Percentiles rank a stretch among this genome's conserved stretches.
Conservation (phyloP, 2,888 invertebrate species). For the Hipparchia semele region DNA sequence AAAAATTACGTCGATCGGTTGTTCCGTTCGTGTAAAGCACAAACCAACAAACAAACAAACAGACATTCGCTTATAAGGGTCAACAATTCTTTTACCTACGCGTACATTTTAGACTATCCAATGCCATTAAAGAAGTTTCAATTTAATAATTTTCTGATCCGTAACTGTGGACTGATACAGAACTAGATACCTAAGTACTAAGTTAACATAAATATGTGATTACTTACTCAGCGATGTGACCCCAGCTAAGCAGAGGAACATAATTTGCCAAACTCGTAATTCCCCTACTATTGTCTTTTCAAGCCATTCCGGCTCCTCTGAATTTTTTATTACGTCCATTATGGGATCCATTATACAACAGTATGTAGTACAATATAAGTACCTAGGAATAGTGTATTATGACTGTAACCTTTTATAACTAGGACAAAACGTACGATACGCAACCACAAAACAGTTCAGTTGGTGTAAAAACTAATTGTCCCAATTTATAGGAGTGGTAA, state of each 20-base stretch:
- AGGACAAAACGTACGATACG: constrained; percentile 41
- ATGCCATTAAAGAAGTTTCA: no score
- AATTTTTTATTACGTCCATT: constrained; percentile 72
- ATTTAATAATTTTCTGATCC: no score
- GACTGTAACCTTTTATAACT: constrained; percentile 30
- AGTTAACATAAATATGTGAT: not conserved
- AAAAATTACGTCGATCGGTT: no score
- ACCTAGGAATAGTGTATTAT: not conserved
- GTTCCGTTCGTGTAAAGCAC: no score
- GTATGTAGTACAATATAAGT: constrained; percentile 10
- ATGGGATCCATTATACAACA: constrained; percentile 61
- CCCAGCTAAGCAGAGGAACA: constrained; percentile 87
- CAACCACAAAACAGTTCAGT: constrained; percentile 53
- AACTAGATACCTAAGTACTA: not conserved
- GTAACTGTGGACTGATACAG: not conserved
- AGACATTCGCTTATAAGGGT: no score
- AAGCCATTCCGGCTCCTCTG: constrained; percentile 86
- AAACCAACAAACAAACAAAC: no score
- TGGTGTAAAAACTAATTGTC: constrained; percentile 68
- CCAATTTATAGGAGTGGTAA: constrained; percentile 72
- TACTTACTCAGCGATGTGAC: constrained; percentile 85
- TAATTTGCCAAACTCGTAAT: constrained; percentile 92
- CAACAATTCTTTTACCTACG: not conserved
- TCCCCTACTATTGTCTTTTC: constrained; percentile 87
- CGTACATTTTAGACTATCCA: no score